A percentile compares a stretch with the other conserved stretches of the same genome.
Evolutionary conservation across 2,113 vertebrate species (phyloP).

Genomic region (Aegypius monachus): DNA sequence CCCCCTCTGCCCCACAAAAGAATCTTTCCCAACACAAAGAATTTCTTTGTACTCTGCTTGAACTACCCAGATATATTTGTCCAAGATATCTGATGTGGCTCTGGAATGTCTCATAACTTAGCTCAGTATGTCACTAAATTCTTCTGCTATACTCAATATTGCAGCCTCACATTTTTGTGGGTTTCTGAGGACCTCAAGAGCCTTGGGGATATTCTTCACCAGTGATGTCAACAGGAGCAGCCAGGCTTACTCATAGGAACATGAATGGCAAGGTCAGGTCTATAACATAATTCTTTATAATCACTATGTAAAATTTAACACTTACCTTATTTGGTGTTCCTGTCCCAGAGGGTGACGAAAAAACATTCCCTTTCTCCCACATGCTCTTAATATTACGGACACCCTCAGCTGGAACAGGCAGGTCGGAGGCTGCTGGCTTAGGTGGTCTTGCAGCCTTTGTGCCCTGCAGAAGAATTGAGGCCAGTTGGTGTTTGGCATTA

Average conservation of each 20-base stretch:
- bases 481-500: neutral
- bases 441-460: slow-evolving; percentile 81
- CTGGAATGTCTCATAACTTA: slow-evolving; percentile 34
- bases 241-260: neutral
- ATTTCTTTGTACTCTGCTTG: neutral
- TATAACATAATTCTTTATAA: neutral
- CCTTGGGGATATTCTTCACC: neutral
- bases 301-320: neutral
- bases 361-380: slow-evolving; percentile 96
- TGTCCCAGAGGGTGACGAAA: slow-evolving; percentile 76
- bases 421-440: slow-evolving; percentile 83
- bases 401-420: slow-evolving; percentile 87
- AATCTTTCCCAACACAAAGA: neutral
- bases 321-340: slow-evolving; percentile 88
- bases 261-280: neutral
- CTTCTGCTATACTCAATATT: neutral
- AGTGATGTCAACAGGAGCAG: neutral
- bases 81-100: neutral
- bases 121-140: slow-evolving; percentile 21
- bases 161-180: neutral
- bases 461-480: slow-evolving; percentile 70
- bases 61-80: neutral
- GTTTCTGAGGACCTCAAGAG: neutral
- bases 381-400: slow-evolving; percentile 97
- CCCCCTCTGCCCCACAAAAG: neutral